Conservation (phyloP, 1,140 invertebrate species). For the Drosophila kurseongensis region DNA sequence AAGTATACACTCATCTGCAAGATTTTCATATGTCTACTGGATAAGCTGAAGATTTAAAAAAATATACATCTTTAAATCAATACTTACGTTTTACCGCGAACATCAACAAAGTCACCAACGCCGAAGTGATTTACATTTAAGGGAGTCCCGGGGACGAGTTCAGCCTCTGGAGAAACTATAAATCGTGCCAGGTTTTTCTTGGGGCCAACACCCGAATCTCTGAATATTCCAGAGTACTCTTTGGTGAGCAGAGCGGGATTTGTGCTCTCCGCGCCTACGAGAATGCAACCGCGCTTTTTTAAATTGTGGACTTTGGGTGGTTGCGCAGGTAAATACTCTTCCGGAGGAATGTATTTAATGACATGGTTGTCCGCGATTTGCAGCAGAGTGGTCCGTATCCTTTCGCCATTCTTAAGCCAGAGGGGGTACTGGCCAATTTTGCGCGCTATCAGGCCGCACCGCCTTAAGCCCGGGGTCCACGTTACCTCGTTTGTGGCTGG, state of each 20-base stretch:
- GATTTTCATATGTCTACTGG: too few species aligned
- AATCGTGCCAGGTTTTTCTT: conserved; percentile 94
- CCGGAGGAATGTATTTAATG: conserved; percentile 95
- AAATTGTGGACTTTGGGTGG: conserved; percentile 78
- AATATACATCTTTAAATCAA: too few species aligned
- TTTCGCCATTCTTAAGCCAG: conserved; percentile 95
- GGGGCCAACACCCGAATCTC: conserved; percentile 93
- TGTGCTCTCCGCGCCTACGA: conserved; percentile 95
- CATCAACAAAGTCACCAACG: conserved; percentile 96
- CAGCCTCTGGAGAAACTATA: conserved; percentile 93
- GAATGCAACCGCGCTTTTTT: conserved; percentile 88
- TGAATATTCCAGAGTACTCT: conserved; percentile 95
- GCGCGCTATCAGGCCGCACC: conserved; percentile 94
- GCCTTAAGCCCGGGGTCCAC: conserved; percentile 88
- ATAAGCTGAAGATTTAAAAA: too few species aligned
- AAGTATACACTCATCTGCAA: too few species aligned
- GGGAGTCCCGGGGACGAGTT: conserved; percentile 95
- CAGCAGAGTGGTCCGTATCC: conserved; percentile 91
- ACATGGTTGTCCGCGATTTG: conserved; percentile 98
- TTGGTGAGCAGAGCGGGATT: conserved; percentile 95
- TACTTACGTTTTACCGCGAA: conserved; percentile 95
- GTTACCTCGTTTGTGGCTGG: conserved; percentile 84
- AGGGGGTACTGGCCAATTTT: conserved; percentile 97
- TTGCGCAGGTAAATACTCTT: conserved; percentile 88
- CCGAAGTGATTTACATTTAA: conserved; percentile 95